Evolutionary conservation across 2,888 invertebrate species (phyloP).

Genomic region (Celastrina argiolus): DNA sequence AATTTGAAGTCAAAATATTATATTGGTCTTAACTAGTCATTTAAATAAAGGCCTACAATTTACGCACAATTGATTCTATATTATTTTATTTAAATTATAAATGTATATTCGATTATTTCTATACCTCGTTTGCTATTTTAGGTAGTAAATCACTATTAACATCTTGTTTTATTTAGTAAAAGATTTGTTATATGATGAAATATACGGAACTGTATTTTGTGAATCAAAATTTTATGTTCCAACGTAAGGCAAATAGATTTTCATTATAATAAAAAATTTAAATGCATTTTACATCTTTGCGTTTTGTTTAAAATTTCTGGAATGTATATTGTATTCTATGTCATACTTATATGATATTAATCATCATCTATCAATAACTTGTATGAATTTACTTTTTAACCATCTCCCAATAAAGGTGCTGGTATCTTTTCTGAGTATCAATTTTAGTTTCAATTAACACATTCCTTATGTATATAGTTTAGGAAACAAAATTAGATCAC

Average conservation of each 20-base stretch:
- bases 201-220: not conserved
- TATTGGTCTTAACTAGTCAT: slow-evolving; percentile 66
- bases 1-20: slow-evolving; percentile 30
- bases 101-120: slow-evolving; percentile 22
- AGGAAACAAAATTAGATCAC: slow-evolving; percentile 42
- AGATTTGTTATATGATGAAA: not conserved
- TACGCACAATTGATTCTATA: slow-evolving; percentile 62
- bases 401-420: not conserved
- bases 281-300: not conserved
- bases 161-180: not conserved
- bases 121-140: slow-evolving; percentile 7
- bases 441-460: slow-evolving; percentile 38
- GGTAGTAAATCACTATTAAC: not conserved
- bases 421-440: not conserved
- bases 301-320: not conserved
- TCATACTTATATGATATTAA: no score
- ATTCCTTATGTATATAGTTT: slow-evolving; percentile 60
- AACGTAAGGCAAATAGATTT: not conserved
- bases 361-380: no score
- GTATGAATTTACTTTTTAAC: not conserved
- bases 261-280: not conserved
- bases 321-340: not conserved
- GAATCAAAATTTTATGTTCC: not conserved
- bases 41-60: slow-evolving; percentile 63
- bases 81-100: slow-evolving; percentile 30